Percentiles rank a stretch among this genome's conserved stretches.
These are phyloP conservation scores for Clarias pachynema DNA, from an alignment of 2,797 vertebrate genomes.

Conservation along the genomic window DNA sequence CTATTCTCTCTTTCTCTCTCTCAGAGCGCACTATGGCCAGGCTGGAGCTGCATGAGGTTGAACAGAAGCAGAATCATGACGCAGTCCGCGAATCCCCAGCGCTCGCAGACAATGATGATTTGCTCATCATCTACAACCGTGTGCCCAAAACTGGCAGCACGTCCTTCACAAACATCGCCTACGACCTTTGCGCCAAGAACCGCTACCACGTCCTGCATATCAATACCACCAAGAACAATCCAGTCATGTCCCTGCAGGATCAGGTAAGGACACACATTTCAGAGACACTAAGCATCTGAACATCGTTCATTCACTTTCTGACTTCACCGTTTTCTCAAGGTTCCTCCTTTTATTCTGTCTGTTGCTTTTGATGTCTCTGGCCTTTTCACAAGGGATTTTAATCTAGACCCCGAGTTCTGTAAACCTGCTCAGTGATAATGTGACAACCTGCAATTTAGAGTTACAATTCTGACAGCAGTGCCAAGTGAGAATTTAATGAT, in stretches of 20 bases:
- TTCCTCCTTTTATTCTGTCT: neutral
- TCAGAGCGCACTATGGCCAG: constrained; percentile 94
- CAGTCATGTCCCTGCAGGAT: constrained; percentile 98
- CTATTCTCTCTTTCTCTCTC: constrained; percentile 3
- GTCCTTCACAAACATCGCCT: constrained; percentile 98
- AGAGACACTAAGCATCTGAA: neutral
- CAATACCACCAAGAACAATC: constrained; percentile 99
- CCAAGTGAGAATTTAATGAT: neutral
- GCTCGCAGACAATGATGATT: constrained; percentile 80
- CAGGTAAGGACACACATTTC: constrained; percentile 78
- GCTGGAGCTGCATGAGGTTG: constrained; percentile 95
- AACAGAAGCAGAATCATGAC: constrained; percentile 90
- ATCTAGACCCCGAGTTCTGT: neutral
- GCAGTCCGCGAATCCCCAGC: constrained; percentile 73
- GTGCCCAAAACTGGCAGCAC: constrained; percentile 99
- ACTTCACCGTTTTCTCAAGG: neutral
- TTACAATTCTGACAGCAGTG: neutral
- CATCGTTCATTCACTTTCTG: neutral
- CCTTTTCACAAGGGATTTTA: neutral
- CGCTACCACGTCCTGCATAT: constrained; percentile 97
- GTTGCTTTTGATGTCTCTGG: neutral
- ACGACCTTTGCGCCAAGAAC: constrained; percentile 95
- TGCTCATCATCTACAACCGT: constrained; percentile 96
- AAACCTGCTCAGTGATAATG: neutral
- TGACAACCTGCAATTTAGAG: neutral